Base-by-base conservation (phyloP, 2,888 invertebrate species). In the Agriopis marginaria region DNA sequence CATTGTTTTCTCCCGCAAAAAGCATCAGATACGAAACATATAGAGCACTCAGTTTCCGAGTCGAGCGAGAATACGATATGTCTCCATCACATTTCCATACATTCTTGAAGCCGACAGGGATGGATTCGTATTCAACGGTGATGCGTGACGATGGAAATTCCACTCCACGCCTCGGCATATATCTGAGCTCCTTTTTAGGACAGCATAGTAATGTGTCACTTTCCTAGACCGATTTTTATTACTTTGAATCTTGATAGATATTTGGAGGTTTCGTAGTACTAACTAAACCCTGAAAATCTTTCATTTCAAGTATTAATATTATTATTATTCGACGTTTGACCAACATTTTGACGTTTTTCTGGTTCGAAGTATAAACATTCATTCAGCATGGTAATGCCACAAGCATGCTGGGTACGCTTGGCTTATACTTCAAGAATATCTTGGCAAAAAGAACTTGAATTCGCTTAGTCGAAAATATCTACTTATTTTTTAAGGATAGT, bases 1-100 rank as follows among this genome's bases (percentile, higher is more conserved):
- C 87, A 88, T 90, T 91, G 90, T 91, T 90, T 88, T 86, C 80
- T 81, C 78, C 82, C 82, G 80, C 86, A 87, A 88, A 89, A 88
- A 89, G 85, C 84, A 83, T 87, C 83, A 82, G 85, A 88, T 86
- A 88, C 86, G 82, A 86, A 87, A 86, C 85, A 83, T 83, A 84
- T 85, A 81, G 79, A 86, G 85, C 88, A 88, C 89, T 88, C 86
- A 80, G 87, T 82, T 80, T 79, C 80, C 82, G 82, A 79, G 85
- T 82, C 81, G 84, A 82, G 83, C 78, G 84, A 85, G 87, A 89
- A 89, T 86, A 83, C 89, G 86, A 90, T 91, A 89, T 86, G 87
- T 89, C 90, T 89, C 90, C 90, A 89, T 92, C 88, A 87, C 88
- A 91, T 92, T 92, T 70, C 70, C 70, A 70, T 91, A 92, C 85